A percentile compares a stretch with the other conserved stretches of the same genome.
Conservation (phyloP, 2,888 invertebrate genomes). For the Osedax fenrisi region DNA sequence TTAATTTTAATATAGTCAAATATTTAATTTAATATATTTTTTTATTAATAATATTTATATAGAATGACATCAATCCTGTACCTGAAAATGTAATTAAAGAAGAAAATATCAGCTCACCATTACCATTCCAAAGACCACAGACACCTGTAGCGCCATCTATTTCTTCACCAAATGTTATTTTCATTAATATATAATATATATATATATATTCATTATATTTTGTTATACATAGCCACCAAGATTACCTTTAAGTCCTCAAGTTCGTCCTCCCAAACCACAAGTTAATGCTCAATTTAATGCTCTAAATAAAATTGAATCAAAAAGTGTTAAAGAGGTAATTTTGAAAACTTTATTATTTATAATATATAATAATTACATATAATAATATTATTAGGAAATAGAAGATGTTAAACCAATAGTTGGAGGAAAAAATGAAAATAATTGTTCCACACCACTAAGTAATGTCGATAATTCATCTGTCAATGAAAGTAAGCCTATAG, state of each 20-base stretch:
- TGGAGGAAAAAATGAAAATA: not conserved
- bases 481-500: not conserved
- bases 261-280: not conserved
- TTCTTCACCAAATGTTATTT: not conserved
- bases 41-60: too few species aligned
- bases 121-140: not conserved
- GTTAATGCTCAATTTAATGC: not conserved
- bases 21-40: too few species aligned
- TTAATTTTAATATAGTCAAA: too few species aligned
- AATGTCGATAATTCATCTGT: too few species aligned
- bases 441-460: too few species aligned
- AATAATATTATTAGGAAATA: not conserved
- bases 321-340: not conserved
- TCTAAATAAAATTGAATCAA: not conserved
- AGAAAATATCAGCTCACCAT: not conserved
- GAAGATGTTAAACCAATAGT: not conserved
- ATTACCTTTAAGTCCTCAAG: not conserved
- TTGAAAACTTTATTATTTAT: not conserved
- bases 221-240: not conserved
- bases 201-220: not conserved
- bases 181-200: too few species aligned
- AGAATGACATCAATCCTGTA: too few species aligned
- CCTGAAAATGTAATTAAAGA: not conserved
- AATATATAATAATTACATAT: too few species aligned
- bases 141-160: not conserved